Evolutionary conservation across 2,888 invertebrate genomes (phyloP).

Genomic region (Norana najaformis): DNA sequence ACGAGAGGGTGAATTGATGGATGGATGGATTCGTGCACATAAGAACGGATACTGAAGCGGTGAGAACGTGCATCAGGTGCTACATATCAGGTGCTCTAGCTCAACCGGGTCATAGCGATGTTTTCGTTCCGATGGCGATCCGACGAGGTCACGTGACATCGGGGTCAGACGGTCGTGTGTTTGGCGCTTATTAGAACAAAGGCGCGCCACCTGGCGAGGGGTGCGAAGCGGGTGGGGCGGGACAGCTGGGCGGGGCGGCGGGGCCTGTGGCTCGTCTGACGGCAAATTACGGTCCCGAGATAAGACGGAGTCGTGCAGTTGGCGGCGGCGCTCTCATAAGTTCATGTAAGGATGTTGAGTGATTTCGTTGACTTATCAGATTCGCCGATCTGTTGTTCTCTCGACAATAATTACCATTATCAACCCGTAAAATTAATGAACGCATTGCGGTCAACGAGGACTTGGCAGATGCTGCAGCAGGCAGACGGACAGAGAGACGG

Average conservation of each 20-base stretch:
- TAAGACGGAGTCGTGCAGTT: background rate
- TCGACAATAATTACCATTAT: slow-evolving; percentile 19
- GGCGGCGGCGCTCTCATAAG: background rate
- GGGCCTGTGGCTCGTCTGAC: background rate
- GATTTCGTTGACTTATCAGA: background rate
- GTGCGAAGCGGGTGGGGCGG: background rate
- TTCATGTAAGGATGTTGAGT: slow-evolving; percentile 13
- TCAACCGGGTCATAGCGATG: background rate
- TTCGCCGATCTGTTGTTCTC: background rate
- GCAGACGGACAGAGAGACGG: background rate
- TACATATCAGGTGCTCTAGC: background rate
- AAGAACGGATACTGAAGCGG: background rate
- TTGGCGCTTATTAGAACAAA: background rate
- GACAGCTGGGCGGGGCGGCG: background rate
- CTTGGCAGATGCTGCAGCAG: background rate
- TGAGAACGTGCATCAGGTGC: background rate
- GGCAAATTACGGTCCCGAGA: slow-evolving; percentile 6
- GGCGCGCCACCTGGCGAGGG: background rate
- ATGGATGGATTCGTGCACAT: background rate
- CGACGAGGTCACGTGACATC: background rate
- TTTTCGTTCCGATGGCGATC: background rate
- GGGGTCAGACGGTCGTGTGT: slow-evolving; percentile 7
- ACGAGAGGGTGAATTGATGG: no score
- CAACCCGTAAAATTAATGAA: slow-evolving; percentile 23
- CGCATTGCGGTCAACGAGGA: slow-evolving; percentile 14